These are phyloP conservation scores for Epinephelus awoara DNA, from an alignment of 2,797 vertebrate genomes.

Conservation along the genomic window DNA sequence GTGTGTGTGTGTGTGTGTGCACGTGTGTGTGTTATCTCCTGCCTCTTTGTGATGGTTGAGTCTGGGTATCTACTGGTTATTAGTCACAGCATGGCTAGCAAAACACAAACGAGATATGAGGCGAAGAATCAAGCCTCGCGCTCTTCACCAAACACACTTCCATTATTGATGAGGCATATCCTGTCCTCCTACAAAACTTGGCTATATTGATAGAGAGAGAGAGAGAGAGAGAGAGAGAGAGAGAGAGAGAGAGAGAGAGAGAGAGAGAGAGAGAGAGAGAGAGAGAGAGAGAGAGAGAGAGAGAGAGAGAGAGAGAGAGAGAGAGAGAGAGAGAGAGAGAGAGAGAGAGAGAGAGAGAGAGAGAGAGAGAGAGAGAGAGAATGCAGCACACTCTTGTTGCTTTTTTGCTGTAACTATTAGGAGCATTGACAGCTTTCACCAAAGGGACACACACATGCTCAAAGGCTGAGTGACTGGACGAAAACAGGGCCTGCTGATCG, in stretches of 20 bases:
- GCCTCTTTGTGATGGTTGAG: constrained; percentile 24
- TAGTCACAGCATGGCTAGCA: constrained; percentile 44
- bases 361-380: no score
- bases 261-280: no score
- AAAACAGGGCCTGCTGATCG: not conserved
- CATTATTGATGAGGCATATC: constrained; percentile 62
- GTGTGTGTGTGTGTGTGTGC: not conserved
- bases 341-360: no score
- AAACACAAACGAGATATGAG: constrained; percentile 17
- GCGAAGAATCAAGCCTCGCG: constrained; percentile 29
- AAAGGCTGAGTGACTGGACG: not conserved
- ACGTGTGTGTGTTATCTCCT: constrained; percentile 18
- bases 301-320: no score
- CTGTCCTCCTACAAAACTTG: constrained; percentile 38
- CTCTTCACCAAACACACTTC: constrained; percentile 41
- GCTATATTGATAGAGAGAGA: constrained; percentile 34
- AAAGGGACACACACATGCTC: not conserved
- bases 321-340: no score
- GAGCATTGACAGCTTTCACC: constrained; percentile 8
- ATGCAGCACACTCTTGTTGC: constrained; percentile 14
- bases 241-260: not conserved
- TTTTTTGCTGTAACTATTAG: constrained; percentile 17
- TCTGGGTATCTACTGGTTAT: constrained; percentile 49
- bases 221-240: no score
- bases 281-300: no score